Evolutionary conservation across 2,888 invertebrate genomes (phyloP).

Genomic region (Heteropelma amictum): DNA sequence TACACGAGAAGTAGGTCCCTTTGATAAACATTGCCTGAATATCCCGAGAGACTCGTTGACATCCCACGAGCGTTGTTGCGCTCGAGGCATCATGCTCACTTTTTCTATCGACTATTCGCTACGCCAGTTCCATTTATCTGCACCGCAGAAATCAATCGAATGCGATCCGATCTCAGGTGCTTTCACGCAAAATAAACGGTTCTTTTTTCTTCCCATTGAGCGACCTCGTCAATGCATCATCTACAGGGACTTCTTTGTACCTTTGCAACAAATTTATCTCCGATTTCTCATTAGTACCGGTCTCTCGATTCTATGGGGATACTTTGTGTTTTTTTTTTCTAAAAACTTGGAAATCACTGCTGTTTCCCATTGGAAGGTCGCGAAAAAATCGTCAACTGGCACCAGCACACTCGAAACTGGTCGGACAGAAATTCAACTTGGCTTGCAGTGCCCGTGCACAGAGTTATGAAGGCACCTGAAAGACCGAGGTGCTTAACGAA

Average conservation of each 20-base stretch:
- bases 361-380: too few relatives aligned
- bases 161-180: constrained; percentile 40
- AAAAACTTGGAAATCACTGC: too few relatives aligned
- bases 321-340: too few relatives aligned
- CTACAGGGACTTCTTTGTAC: too few relatives aligned
- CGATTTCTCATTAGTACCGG: too few relatives aligned
- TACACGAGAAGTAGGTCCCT: constrained; percentile 31
- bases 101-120: constrained; percentile 45
- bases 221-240: too few relatives aligned
- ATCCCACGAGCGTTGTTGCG: constrained; percentile 52
- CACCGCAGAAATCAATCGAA: constrained; percentile 45
- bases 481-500: too few relatives aligned
- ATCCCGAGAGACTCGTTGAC: constrained; percentile 67
- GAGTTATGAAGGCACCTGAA: constrained; percentile 69
- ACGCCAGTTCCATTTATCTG: constrained; percentile 26
- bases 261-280: too few relatives aligned
- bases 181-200: neutral
- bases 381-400: neutral
- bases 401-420: neutral
- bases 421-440: constrained; percentile 22
- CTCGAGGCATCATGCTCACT: constrained; percentile 60
- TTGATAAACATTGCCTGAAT: constrained; percentile 35
- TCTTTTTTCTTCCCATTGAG: neutral
- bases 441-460: constrained; percentile 71
- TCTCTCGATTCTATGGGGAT: too few relatives aligned